These are phyloP conservation scores for Mastigias papua DNA, from an alignment of 30 jellyfish, hydroid and myxozoan species.

Conservation along the genomic window DNA sequence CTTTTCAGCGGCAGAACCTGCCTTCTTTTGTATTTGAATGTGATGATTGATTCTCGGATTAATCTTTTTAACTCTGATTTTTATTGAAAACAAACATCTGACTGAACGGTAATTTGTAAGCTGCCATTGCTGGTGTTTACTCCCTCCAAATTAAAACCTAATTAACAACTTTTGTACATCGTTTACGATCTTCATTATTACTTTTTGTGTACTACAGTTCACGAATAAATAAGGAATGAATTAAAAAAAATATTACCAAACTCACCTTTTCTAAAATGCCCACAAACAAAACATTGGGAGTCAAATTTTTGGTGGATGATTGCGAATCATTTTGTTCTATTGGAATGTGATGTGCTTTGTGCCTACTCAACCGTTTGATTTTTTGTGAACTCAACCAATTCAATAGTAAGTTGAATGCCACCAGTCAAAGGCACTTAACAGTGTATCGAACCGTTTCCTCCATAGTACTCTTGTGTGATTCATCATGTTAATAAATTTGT, in stretches of 20 bases:
- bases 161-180: neutral
- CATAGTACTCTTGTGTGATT: too few species aligned
- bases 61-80: too few species aligned
- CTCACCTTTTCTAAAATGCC: slow-evolving; percentile 3
- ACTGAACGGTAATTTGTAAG: too few species aligned
- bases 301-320: slow-evolving; percentile 21
- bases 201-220: neutral
- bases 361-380: slow-evolving; percentile 61
- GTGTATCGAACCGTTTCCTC: too few species aligned
- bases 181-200: neutral
- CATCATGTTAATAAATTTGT: too few species aligned
- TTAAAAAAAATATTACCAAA: neutral
- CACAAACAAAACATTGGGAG: neutral
- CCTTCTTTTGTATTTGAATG: too few species aligned
- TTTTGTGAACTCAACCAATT: slow-evolving; percentile 26
- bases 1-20: too few species aligned
- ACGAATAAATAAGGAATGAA: neutral
- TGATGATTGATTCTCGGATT: too few species aligned
- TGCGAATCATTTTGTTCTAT: slow-evolving; percentile 41
- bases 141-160: too few species aligned
- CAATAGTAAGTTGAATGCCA: neutral
- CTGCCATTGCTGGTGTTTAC: too few species aligned
- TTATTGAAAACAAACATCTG: too few species aligned
- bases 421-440: neutral
- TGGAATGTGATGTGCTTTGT: slow-evolving; percentile 45